Percentiles rank a stretch among this genome's conserved stretches.
Evolutionary conservation across 2,113 vertebrate species (phyloP).

Genomic region (Paralichthys olivaceus): DNA sequence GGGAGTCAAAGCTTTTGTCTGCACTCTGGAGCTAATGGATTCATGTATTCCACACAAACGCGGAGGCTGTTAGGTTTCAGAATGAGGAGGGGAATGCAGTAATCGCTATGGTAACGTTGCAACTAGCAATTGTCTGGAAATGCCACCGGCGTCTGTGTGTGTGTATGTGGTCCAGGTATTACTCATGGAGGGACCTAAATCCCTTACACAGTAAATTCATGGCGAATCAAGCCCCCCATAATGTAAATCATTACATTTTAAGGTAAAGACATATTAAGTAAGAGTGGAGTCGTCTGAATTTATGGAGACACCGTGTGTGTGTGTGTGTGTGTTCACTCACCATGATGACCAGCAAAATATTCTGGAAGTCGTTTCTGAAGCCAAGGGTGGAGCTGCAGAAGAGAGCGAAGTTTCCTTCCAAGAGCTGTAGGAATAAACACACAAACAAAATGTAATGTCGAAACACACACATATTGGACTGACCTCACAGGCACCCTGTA

Average conservation of each 20-base stretch:
- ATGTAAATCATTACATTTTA: not conserved
- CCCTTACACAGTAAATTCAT: not conserved
- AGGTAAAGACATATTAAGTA: too few species aligned
- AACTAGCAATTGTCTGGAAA: conserved; percentile 16
- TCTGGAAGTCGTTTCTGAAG: conserved; percentile 95
- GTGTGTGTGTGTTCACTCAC: conserved; percentile 76
- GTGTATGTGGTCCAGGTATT: not conserved
- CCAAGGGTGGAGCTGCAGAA: conserved; percentile 95
- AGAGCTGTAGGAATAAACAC: conserved; percentile 81
- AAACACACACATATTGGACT: conserved; percentile 2
- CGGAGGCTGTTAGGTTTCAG: conserved; percentile 4
- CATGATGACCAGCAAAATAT: conserved; percentile 96
- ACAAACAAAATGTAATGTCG: not conserved
- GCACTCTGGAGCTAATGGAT: conserved; percentile 17
- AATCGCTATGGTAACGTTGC: conserved; percentile 33
- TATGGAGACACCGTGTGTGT: not conserved
- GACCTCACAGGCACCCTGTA: not conserved
- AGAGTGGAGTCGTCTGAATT: too few species aligned
- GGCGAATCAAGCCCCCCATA: too few species aligned
- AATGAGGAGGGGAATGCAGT: not conserved
- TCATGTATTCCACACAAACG: conserved; percentile 28
- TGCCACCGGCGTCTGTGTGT: conserved; percentile 5
- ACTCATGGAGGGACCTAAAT: not conserved
- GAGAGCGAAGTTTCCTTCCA: conserved; percentile 97
- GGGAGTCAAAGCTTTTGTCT: conserved; percentile 52